Evolutionary conservation across 1,140 invertebrate species (phyloP).

Genomic region (Bursaphelenchus mucronatus): DNA sequence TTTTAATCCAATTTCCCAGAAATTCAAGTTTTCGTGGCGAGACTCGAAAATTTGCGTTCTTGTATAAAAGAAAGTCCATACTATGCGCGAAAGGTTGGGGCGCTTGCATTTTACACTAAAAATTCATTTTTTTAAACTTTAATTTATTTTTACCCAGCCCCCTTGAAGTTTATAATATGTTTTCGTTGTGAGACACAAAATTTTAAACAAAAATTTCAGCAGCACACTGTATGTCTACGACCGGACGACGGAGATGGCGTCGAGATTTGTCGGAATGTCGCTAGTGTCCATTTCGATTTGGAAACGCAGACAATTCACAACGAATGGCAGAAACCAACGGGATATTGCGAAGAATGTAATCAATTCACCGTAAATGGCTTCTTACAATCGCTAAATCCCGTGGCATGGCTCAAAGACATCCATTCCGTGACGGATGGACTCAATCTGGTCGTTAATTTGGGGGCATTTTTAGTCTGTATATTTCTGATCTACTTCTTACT

Average conservation of each 20-base stretch:
- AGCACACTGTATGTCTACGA: conserved; percentile 33
- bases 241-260: conserved; percentile 33
- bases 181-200: too few relatives aligned
- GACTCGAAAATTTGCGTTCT: too few relatives aligned
- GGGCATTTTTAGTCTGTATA: conserved; percentile 31
- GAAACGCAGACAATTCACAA: conserved; percentile 38
- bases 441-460: conserved; percentile 37
- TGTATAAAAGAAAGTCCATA: too few relatives aligned
- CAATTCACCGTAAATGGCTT: conserved; percentile 39
- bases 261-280: conserved; percentile 42
- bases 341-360: conserved; percentile 40
- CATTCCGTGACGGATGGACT: conserved; percentile 40
- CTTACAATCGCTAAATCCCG: conserved; percentile 47
- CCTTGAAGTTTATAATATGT: too few relatives aligned
- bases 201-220: not conserved
- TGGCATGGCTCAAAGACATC: conserved; percentile 43
- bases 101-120: too few relatives aligned
- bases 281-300: conserved; percentile 38
- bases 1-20: too few relatives aligned
- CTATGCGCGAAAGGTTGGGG: too few relatives aligned
- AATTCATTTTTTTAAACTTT: not conserved
- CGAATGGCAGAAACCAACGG: conserved; percentile 35
- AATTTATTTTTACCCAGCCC: not conserved
- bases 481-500: conserved; percentile 43
- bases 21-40: too few relatives aligned